Conservation (phyloP, 2,797 vertebrate genomes). For the Luscinia megarhynchos region DNA sequence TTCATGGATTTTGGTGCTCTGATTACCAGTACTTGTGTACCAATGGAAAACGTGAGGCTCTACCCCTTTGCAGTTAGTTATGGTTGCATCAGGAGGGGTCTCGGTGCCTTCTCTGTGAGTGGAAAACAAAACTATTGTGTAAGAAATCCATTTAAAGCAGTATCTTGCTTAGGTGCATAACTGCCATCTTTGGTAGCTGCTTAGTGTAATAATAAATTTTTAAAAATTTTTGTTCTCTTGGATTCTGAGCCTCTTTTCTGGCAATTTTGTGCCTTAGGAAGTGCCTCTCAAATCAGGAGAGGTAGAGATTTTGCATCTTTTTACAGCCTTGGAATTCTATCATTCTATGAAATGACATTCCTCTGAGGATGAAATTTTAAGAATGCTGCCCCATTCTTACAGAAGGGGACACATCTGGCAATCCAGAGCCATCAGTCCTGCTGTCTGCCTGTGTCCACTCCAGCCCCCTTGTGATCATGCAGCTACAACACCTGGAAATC, state of each 20-base stretch:
- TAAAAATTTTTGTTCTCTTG: neutral
- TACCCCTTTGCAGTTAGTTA: neutral
- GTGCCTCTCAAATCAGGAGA: neutral
- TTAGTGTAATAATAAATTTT: neutral
- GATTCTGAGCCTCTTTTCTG: neutral
- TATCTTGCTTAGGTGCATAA: neutral
- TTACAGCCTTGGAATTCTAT: neutral
- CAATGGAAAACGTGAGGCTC: neutral
- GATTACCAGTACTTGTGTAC: neutral
- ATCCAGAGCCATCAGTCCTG: neutral
- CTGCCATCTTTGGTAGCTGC: neutral
- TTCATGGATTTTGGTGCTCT: neutral
- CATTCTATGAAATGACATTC: neutral
- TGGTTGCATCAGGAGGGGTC: neutral
- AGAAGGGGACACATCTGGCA: neutral
- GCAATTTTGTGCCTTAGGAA: neutral
- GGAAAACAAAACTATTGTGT: neutral
- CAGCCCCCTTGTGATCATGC: rapidly evolving
- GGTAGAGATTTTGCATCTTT: neutral
- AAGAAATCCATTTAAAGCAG: neutral
- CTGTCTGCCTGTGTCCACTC: rapidly evolving
- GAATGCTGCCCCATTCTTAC: rapidly evolving
- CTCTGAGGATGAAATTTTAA: neutral
- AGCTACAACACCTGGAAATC: neutral
- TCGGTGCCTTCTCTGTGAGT: neutral